These are phyloP conservation scores for Verasper variegatus DNA, from an alignment of 2,113 vertebrate genomes.

Conservation along the genomic window DNA sequence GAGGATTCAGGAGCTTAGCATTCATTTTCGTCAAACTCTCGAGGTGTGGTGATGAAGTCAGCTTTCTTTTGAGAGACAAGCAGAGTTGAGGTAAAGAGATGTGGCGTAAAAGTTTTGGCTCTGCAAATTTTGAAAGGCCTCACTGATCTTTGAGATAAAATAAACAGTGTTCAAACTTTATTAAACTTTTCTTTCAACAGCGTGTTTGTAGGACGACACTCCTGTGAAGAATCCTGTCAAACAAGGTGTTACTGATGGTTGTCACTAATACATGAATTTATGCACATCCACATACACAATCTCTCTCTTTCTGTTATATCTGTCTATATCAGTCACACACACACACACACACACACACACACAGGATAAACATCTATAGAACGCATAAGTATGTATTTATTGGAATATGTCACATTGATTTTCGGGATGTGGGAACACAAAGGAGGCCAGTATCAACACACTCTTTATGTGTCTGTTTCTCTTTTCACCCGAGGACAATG, in stretches of 20 bases:
- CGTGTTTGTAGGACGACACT: conserved; percentile 42
- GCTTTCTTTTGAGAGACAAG: conserved; percentile 73
- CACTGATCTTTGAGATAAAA: conserved; percentile 67
- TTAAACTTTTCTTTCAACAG: conserved; percentile 68
- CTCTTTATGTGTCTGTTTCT: conserved; percentile 34
- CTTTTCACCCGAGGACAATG: conserved; percentile 59
- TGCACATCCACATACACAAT: conserved; percentile 1
- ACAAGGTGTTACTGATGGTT: conserved; percentile 42
- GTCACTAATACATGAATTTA: conserved; percentile 23
- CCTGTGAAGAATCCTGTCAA: conserved; percentile 48
- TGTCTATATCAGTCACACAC: neutral
- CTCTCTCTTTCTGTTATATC: neutral
- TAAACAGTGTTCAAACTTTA: conserved; percentile 71
- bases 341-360: neutral
- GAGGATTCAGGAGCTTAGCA: conserved; percentile 70
- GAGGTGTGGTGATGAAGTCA: conserved; percentile 74
- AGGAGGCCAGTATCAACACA: conserved; percentile 44
- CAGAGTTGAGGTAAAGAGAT: conserved; percentile 49
- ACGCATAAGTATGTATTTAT: conserved; percentile 28
- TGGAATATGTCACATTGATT: conserved; percentile 43
- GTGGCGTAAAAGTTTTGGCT: conserved; percentile 52
- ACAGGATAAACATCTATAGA: neutral
- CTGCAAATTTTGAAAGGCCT: conserved; percentile 65
- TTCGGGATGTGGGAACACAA: conserved; percentile 23
- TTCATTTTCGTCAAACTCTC: conserved; percentile 76